phyloP scores from a whole-genome alignment of 2,797 vertebrate species.

The Rhodeus uyekii region DNA sequence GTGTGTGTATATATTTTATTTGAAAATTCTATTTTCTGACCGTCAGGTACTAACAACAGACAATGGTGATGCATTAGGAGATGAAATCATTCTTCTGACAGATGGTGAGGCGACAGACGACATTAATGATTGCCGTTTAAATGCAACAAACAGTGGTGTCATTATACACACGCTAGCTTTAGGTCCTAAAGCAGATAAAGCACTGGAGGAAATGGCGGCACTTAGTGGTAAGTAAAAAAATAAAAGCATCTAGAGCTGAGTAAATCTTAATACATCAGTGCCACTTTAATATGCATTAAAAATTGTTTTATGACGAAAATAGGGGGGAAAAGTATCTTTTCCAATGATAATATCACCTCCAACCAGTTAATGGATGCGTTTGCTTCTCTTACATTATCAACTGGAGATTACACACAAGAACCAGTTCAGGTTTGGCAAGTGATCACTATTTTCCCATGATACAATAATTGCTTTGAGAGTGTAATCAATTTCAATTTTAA shows the following conservation, averaged over 20 bases:
- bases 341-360: conserved; percentile 60
- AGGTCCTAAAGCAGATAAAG: conserved; percentile 51
- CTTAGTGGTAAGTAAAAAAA: conserved; percentile 31
- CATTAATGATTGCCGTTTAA: too few relatives aligned
- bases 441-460: background rate
- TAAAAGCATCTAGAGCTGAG: background rate
- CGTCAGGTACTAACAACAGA: conserved; percentile 63
- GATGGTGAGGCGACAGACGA: too few relatives aligned
- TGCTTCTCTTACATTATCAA: conserved; percentile 62
- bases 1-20: background rate
- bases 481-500: too few relatives aligned
- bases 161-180: too few relatives aligned
- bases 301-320: background rate
- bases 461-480: background rate
- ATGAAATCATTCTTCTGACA: too few relatives aligned
- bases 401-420: conserved; percentile 63
- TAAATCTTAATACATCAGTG: too few relatives aligned
- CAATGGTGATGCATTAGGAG: too few relatives aligned
- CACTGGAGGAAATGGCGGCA: conserved; percentile 58
- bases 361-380: conserved; percentile 69
- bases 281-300: too few relatives aligned
- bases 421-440: conserved; percentile 66
- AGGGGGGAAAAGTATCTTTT: conserved; percentile 67
- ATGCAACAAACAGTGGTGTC: too few relatives aligned
- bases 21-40: background rate